Base-by-base conservation (phyloP, 2,113 vertebrate genomes). In the Archocentrus centrarchus region DNA sequence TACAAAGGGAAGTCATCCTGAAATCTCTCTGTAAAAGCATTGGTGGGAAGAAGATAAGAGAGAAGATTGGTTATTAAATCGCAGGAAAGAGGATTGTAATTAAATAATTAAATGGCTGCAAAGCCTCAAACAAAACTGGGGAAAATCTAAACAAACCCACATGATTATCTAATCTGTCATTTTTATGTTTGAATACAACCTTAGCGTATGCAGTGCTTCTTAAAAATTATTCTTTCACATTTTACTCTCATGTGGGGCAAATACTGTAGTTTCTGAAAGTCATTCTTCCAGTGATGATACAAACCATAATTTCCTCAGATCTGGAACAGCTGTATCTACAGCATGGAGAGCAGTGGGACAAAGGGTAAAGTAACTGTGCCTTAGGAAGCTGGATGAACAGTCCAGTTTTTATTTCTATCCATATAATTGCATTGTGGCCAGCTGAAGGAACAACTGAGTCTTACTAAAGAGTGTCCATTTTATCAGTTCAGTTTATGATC, bases 1-100 rank as follows among this genome's bases (percentile, higher is more conserved):
- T 94, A 92, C 66, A 85, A 62, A 77, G 93, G 90, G 63, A 91
- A 80, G 78, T 91, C 92, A 66, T 79, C 84, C 44, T 81, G 87
- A 59, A 76, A 57, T 73, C 75, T 47, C 86, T 85, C 95, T 95
- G 93, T 68, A 60, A 83, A 77, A 85, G 76, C 7, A 2, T 44
- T 13, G 61, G 2, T 82, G 85, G 85, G 88, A 91, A 85, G 58
- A 85, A 77, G 70, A 81, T 58, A 39, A 32, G 63, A 86, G 63
- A 68, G 22, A 75, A 64, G 78, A 80, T 11, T 39, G 55, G 77
- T 73, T 50, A 75, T 11, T 81, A 59, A 87, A 85, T 82, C 41
- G 85, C 82, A 85, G 64, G 81, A 81, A 79, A 55, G 6, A 37
- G 27, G 68, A 66, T 50, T 24, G 60, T 5, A 59, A 80, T 83